These are phyloP conservation scores for Rhagoletis zephyria DNA, from an alignment of 1,140 invertebrate species.

Conservation along the genomic window DNA sequence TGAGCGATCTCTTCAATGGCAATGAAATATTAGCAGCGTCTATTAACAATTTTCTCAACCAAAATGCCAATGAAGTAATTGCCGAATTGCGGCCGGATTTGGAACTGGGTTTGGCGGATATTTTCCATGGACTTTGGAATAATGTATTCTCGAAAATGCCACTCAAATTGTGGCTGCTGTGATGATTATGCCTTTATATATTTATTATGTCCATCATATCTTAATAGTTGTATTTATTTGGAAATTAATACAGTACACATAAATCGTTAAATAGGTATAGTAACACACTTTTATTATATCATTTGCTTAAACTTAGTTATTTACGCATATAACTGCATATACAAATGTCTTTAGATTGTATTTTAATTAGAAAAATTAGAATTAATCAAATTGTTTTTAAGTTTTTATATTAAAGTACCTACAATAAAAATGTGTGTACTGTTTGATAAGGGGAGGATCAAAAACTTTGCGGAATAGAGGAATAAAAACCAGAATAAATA, in stretches of 20 bases:
- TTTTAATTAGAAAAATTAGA: too few species aligned
- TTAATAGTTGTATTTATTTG: conserved; percentile 47
- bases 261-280: too few species aligned
- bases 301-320: too few species aligned
- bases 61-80: conserved; percentile 87
- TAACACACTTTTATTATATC: too few species aligned
- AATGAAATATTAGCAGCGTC: conserved; percentile 75
- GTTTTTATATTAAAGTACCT: too few species aligned
- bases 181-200: conserved; percentile 52
- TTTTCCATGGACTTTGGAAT: conserved; percentile 85
- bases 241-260: neutral
- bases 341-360: too few species aligned
- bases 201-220: conserved; percentile 29
- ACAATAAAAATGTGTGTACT: too few species aligned
- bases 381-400: too few species aligned
- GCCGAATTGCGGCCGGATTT: conserved; percentile 87
- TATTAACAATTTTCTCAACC: conserved; percentile 81
- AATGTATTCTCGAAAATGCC: conserved; percentile 84
- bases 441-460: too few species aligned
- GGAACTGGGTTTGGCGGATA: conserved; percentile 81
- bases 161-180: conserved; percentile 81
- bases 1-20: conserved; percentile 76
- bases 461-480: too few species aligned
- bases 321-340: too few species aligned
- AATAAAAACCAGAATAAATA: too few species aligned